phyloP scores from a whole-genome alignment of 2,797 vertebrate species.

The Sus cebifrons region DNA sequence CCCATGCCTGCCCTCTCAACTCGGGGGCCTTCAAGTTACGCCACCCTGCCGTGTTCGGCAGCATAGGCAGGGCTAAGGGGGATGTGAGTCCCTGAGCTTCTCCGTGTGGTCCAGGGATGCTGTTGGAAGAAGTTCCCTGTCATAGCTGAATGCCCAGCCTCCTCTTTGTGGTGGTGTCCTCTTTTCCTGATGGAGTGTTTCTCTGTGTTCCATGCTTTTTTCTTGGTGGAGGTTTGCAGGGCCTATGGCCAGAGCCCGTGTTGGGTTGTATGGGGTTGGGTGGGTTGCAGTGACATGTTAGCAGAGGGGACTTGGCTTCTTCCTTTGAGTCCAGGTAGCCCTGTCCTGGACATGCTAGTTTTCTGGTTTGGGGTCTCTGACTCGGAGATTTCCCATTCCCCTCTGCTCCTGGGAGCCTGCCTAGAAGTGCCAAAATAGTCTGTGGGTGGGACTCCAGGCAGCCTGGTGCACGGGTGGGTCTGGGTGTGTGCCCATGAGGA shows the following conservation, averaged over 20 bases:
- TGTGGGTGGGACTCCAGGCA: constrained; percentile 66
- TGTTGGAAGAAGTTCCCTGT: neutral
- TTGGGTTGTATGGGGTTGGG: neutral
- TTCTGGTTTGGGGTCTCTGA: constrained; percentile 47
- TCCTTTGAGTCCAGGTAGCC: neutral
- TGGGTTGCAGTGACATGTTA: neutral
- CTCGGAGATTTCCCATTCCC: constrained; percentile 4
- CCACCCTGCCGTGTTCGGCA: neutral
- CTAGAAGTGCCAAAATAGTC: constrained; percentile 41
- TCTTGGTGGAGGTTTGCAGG: constrained; percentile 31
- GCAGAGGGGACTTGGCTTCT: neutral
- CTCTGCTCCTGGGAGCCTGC: constrained; percentile 52
- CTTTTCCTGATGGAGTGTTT: neutral
- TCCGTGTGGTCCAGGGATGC: neutral
- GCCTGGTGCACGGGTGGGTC: constrained; percentile 48
- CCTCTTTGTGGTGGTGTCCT: constrained; percentile 5
- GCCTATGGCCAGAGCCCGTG: neutral
- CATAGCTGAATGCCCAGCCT: neutral
- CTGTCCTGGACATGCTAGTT: neutral
- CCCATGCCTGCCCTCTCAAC: neutral
- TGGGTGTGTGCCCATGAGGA: constrained; percentile 60
- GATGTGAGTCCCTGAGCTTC: neutral
- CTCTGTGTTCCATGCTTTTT: neutral
- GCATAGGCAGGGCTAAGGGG: neutral
- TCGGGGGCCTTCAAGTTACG: neutral